phyloP scores from a whole-genome alignment of 2,797 vertebrate species.

The Nannoperca obscura region DNA sequence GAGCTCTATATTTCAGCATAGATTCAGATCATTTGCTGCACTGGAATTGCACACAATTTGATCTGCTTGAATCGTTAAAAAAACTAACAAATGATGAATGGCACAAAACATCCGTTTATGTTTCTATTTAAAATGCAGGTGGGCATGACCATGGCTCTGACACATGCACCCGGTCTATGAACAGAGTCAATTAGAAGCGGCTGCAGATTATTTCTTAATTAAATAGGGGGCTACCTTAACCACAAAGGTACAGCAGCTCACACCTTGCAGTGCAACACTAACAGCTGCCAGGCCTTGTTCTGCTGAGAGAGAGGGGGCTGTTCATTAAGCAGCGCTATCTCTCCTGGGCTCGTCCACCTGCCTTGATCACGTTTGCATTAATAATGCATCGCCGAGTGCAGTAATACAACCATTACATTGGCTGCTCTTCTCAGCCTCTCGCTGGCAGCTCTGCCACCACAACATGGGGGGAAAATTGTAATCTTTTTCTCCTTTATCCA shows the following conservation, averaged over 20 bases:
- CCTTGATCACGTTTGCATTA: constrained; percentile 90
- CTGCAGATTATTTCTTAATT: constrained; percentile 89
- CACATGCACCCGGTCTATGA: constrained; percentile 71
- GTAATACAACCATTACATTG: constrained; percentile 88
- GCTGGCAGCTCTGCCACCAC: constrained; percentile 74
- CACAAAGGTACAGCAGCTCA: constrained; percentile 80
- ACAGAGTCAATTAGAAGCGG: constrained; percentile 85
- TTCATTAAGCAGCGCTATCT: constrained; percentile 87
- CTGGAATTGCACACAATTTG: constrained; percentile 12
- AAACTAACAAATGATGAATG: constrained; percentile 42
- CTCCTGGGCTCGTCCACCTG: constrained; percentile 89
- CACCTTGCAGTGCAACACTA: constrained; percentile 84
- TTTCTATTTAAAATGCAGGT: constrained; percentile 68
- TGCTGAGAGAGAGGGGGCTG: constrained; percentile 75
- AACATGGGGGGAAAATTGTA: constrained; percentile 76
- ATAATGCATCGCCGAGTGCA: constrained; percentile 88
- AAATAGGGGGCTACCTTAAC: constrained; percentile 83
- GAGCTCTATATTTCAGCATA: neutral
- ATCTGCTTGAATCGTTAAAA: constrained; percentile 19
- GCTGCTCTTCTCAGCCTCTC: constrained; percentile 76
- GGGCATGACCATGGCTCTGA: constrained; percentile 71
- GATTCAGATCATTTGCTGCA: neutral
- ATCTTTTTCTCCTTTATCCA: constrained; percentile 83
- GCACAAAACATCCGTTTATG: constrained; percentile 57
- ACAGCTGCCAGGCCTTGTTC: constrained; percentile 87